Percentiles rank a stretch among this genome's conserved stretches.
Evolutionary conservation across 2,888 invertebrate genomes (phyloP).

Genomic region (Alloscopus bannaensis): DNA sequence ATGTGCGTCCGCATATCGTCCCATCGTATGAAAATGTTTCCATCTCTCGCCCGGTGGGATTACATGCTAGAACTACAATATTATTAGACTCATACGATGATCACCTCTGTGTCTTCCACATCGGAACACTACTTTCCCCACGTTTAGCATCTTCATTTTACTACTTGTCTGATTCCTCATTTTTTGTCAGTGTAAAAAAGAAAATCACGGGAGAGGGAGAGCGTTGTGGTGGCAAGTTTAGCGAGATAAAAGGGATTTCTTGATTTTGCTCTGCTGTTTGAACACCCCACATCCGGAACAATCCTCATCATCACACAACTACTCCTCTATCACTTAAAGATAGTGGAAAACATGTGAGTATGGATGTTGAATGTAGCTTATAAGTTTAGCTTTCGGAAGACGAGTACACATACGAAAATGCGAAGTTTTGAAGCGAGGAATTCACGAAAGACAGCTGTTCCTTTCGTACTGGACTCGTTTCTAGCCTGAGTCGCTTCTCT

Average conservation of each 20-base stretch:
- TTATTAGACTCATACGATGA: no score
- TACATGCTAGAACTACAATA: no score
- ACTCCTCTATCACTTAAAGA: neutral
- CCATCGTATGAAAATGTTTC: no score
- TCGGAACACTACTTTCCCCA: neutral
- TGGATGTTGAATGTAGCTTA: neutral
- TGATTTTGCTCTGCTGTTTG: constrained; percentile 32
- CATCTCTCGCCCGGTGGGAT: no score
- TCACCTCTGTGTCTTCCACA: neutral
- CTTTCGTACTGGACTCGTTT: no score
- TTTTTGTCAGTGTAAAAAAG: constrained; percentile 8
- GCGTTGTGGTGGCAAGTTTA: constrained; percentile 18
- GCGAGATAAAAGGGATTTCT: constrained; percentile 24
- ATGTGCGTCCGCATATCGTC: neutral
- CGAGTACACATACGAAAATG: no score
- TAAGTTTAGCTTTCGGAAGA: no score
- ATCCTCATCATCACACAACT: constrained; percentile 17
- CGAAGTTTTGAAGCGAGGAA: no score
- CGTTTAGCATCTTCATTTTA: no score
- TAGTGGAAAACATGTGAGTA: neutral
- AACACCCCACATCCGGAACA: constrained; percentile 34
- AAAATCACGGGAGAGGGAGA: neutral
- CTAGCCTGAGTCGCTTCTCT: neutral
- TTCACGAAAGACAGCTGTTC: constrained; percentile 3
- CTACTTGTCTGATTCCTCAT: neutral